Base-by-base conservation (phyloP, 2,888 invertebrate species). In the Agonopterix subpropinquella region DNA sequence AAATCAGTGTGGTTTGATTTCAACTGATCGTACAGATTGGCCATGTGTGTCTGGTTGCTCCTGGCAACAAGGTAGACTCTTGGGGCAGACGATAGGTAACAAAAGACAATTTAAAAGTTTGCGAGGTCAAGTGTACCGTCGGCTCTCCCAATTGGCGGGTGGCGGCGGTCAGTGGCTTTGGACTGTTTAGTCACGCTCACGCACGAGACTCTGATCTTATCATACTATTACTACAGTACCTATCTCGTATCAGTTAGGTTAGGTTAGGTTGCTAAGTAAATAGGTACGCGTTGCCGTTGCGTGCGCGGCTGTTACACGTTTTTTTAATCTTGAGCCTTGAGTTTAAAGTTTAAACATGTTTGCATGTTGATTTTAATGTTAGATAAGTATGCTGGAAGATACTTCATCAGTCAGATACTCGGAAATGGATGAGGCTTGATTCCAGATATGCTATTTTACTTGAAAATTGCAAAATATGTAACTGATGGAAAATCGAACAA, bases 111-210 rank as follows among this genome's bases (percentile, higher is more conserved):
- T 80, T 68, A 75, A 28, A 75, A 76, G 76, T 73, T 76, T 74
- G 75, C 67, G 77, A 73, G 84, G 82, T 85, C 85, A 86, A 83
- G 80, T 81, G 77, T 78, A 77, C 66, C 66, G 80, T 67, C 78
- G 75, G 69, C 65, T 73, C 70, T 70, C 72, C 80, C 81, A 85
- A 85, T 84, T 85, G 83, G 67, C 69, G 70, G 64, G 70, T 66
- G 67, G 73, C 70, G 65, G 66, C 77, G 82, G 84, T 82, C 84
- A 85, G 74, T 83, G 84, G 73, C 77, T 75, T 74, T 64, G 64
- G 58, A 53, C 65, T 11, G 39, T 51, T 48, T 43, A 47, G 43
- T 37, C 28, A 28, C 7, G 28, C 28, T 37, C 28, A 28, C 7
- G 28, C 28, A 28, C 28, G 28, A 42, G 43, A 13, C 39, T 39